Evolutionary conservation across 2,113 vertebrate species (phyloP).

Genomic region (Melanostigma gelatinosum): DNA sequence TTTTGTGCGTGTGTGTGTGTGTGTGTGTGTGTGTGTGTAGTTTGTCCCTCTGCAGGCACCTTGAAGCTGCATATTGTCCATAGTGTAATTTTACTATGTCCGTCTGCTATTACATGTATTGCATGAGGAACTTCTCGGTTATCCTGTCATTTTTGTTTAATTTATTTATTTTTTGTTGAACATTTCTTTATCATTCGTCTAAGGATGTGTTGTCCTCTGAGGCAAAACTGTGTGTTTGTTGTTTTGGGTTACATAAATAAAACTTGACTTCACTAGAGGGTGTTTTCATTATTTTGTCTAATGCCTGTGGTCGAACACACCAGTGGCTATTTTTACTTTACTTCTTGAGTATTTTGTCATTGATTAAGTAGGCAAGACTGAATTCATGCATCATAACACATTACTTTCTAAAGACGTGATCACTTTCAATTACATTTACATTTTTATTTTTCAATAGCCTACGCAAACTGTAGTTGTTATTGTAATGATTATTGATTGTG

Average conservation of each 20-base stretch:
- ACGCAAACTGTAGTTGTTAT: neutral
- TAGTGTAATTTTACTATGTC: neutral
- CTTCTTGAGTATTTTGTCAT: neutral
- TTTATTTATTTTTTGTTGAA: neutral
- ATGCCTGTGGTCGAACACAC: neutral
- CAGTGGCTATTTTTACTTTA: neutral
- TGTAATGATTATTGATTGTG: neutral
- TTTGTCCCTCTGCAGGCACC: neutral
- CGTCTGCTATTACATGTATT: neutral
- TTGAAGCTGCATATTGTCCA: neutral
- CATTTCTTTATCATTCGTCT: neutral
- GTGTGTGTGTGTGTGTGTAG: too few species aligned
- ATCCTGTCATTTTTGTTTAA: neutral
- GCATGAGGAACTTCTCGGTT: neutral
- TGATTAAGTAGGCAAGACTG: neutral
- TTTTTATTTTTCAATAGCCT: neutral
- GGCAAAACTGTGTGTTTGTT: neutral
- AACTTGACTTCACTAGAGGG: neutral
- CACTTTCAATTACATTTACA: neutral
- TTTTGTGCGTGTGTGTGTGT: too few species aligned
- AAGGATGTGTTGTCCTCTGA: neutral
- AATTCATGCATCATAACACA: neutral
- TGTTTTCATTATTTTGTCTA: neutral
- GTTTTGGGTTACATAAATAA: neutral
- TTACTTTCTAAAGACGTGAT: neutral